Conservation (phyloP, 2,113 vertebrate genomes). For the Coracopsis vasa region DNA sequence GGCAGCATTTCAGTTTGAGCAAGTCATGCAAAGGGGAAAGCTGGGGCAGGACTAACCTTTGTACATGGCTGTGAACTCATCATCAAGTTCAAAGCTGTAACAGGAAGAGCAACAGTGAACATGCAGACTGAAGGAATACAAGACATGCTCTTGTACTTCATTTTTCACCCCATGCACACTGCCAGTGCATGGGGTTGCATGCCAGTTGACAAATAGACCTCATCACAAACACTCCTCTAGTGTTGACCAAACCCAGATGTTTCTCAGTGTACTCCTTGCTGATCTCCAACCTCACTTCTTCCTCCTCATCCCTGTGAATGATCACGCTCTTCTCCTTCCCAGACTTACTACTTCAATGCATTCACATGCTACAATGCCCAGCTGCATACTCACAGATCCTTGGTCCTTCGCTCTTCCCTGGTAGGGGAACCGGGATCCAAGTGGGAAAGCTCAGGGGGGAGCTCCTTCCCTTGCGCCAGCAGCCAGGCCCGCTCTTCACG, state of each 20-base stretch:
- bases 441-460: conserved; percentile 89
- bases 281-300: background rate
- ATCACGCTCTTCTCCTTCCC: background rate
- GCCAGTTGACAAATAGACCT: background rate
- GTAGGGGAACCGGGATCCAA: conserved; percentile 89
- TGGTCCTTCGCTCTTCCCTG: conserved; percentile 79
- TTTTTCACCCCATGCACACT: background rate
- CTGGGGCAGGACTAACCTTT: conserved; percentile 84
- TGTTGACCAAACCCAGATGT: background rate
- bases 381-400: conserved; percentile 86
- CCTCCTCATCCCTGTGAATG: background rate
- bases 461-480: conserved; percentile 91
- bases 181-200: background rate
- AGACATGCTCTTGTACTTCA: background rate
- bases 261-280: background rate
- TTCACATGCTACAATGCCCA: accelerated
- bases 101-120: background rate
- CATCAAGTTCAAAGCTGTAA: conserved; percentile 92
- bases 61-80: conserved; percentile 94
- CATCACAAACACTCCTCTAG: background rate
- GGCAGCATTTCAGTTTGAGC: background rate
- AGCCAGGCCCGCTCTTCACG: conserved; percentile 93
- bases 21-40: background rate
- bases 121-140: background rate
- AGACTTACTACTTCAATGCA: background rate